These are phyloP conservation scores for Ophthalmolycus amberensis DNA, from an alignment of 2,113 vertebrate genomes.

Conservation along the genomic window DNA sequence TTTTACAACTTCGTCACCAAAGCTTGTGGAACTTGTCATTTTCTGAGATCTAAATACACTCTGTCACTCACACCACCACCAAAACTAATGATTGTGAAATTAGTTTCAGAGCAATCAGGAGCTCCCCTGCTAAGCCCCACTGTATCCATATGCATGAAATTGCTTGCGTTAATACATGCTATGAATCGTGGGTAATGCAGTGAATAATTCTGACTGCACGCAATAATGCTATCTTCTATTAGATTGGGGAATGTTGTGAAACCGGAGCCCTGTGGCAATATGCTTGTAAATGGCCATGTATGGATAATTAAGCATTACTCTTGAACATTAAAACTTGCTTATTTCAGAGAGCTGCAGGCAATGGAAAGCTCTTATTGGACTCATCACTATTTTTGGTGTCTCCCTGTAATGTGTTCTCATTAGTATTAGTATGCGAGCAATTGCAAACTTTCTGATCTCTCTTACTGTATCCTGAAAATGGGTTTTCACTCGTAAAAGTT, in stretches of 20 bases:
- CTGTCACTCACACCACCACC: conserved; percentile 76
- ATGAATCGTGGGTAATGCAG: conserved; percentile 94
- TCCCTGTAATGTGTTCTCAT: conserved; percentile 65
- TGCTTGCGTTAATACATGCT: conserved; percentile 97
- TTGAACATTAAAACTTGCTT: conserved; percentile 88
- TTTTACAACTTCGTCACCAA: conserved; percentile 31
- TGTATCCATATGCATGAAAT: conserved; percentile 99
- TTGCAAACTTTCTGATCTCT: conserved; percentile 57
- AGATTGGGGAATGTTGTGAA: conserved; percentile 85
- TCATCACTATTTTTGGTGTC: conserved; percentile 65
- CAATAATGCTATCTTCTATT: conserved; percentile 95
- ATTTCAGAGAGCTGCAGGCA: conserved; percentile 84
- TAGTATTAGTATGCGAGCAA: conserved; percentile 56
- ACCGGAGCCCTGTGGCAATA: conserved; percentile 91
- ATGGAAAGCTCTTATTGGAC: conserved; percentile 70
- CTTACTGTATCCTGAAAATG: conserved; percentile 50
- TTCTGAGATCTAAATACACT: conserved; percentile 70
- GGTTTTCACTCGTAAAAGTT: conserved; percentile 39
- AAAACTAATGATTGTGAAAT: conserved; percentile 99
- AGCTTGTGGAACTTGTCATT: conserved; percentile 66
- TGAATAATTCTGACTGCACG: conserved; percentile 95
- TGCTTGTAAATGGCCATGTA: conserved; percentile 92
- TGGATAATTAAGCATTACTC: conserved; percentile 88
- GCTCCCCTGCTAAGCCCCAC: conserved; percentile 93
- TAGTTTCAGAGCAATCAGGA: conserved; percentile 98